phyloP scores from a whole-genome alignment of 2,113 vertebrate species.

The Mus spicilegus region DNA sequence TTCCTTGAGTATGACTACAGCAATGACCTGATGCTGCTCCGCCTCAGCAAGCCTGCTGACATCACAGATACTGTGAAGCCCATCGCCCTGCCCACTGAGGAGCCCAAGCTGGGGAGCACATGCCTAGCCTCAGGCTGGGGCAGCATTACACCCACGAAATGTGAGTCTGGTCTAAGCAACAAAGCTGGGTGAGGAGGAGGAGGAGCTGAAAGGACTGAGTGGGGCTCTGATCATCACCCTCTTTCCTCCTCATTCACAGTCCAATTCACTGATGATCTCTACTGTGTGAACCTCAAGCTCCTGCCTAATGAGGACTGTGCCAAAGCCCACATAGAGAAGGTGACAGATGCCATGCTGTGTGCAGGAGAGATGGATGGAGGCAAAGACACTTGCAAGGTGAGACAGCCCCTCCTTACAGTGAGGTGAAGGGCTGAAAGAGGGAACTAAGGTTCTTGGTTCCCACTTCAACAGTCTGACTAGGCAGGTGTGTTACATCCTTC shows the following conservation, averaged over 20 bases:
- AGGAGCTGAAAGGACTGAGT: not conserved
- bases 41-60: rapidly evolving
- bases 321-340: conserved; percentile 81
- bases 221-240: not conserved
- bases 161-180: not conserved
- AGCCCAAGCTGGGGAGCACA: not conserved
- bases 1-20: not conserved
- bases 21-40: conserved; percentile 74
- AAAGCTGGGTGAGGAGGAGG: not conserved
- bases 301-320: conserved; percentile 80
- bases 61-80: rapidly evolving
- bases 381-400: conserved; percentile 89
- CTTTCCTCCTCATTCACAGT: conserved; percentile 38
- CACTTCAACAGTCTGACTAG: not conserved
- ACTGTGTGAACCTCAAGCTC: conserved; percentile 86
- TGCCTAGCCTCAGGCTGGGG: conserved; percentile 68
- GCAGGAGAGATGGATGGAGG: conserved; percentile 87
- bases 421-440: too few relatives aligned
- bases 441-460: not conserved
- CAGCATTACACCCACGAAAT: rapidly evolving
- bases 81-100: not conserved
- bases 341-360: conserved; percentile 89
- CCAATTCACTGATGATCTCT: conserved; percentile 70
- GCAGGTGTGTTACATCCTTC: not conserved
- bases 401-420: not conserved